These are phyloP conservation scores for Lasioglossum albipes DNA, from an alignment of 1,140 invertebrate genomes.

Conservation along the genomic window DNA sequence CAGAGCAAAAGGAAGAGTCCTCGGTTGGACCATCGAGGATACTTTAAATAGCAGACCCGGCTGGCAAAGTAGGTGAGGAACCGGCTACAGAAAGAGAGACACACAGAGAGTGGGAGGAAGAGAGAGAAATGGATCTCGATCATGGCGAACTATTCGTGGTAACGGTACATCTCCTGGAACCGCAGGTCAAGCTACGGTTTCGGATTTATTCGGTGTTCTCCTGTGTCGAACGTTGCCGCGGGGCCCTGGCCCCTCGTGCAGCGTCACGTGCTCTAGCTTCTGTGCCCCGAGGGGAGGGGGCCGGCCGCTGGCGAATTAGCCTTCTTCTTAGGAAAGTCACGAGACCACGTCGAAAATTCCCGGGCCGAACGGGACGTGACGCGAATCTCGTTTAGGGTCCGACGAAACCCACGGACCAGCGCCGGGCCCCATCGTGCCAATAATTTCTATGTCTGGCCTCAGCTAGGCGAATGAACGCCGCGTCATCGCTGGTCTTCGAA, in stretches of 20 bases:
- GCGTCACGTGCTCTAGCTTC: conserved; percentile 4
- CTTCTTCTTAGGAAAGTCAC: conserved; percentile 48
- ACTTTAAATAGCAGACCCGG: conserved; percentile 7
- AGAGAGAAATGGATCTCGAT: conserved; percentile 50
- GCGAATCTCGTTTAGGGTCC: conserved; percentile 30
- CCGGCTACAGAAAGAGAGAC: background rate
- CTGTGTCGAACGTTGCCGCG: background rate
- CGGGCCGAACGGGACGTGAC: conserved; percentile 44
- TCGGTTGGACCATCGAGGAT: conserved; percentile 37
- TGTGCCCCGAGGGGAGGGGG: background rate
- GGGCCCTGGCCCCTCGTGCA: background rate
- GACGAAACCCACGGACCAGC: background rate
- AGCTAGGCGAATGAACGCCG: background rate
- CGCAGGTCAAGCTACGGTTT: conserved; percentile 31
- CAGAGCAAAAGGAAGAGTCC: conserved; percentile 28
- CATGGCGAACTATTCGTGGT: conserved; percentile 59
- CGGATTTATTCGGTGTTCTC: conserved; percentile 39
- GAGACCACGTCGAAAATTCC: conserved; percentile 43
- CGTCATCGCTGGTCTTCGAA: too few relatives aligned
- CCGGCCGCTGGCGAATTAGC: conserved; percentile 18
- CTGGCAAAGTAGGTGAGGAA: conserved; percentile 52
- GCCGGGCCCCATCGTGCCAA: background rate
- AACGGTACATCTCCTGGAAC: conserved; percentile 54
- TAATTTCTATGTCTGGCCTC: background rate
- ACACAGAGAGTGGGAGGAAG: background rate